phyloP scores from a whole-genome alignment of 2,888 invertebrate species.

The Andrena chrysosceles region DNA sequence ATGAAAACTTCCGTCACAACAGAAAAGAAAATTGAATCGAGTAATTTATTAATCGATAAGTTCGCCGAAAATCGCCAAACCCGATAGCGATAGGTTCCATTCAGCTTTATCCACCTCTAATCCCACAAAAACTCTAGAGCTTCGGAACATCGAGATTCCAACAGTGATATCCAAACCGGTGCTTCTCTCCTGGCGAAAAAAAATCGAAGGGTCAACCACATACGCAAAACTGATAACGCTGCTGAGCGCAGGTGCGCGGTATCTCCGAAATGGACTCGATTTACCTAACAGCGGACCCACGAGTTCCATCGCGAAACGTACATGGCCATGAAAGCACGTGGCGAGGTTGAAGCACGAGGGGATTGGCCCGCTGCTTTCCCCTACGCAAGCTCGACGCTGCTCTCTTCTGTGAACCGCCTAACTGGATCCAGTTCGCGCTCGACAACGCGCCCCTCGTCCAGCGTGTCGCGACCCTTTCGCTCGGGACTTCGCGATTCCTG shows the following conservation, averaged over 20 bases:
- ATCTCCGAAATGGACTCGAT: neutral
- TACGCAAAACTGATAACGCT: conserved; percentile 2
- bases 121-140: neutral
- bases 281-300: neutral
- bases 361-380: conserved; percentile 67
- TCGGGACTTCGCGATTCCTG: conserved; percentile 30
- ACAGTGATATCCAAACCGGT: neutral
- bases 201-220: neutral
- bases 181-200: neutral
- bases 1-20: too few relatives aligned
- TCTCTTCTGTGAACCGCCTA: conserved; percentile 67
- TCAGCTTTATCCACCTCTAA: neutral
- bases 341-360: conserved; percentile 55
- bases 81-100: neutral
- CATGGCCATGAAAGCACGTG: conserved; percentile 64
- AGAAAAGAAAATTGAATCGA: neutral
- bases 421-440: conserved; percentile 68
- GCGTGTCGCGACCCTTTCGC: conserved; percentile 37
- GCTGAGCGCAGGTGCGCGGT: neutral
- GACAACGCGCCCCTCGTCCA: conserved; percentile 67
- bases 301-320: conserved; percentile 22
- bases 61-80: neutral
- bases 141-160: neutral
- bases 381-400: conserved; percentile 71
- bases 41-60: neutral